Evolutionary conservation across 2,797 vertebrate genomes (phyloP).

Genomic region (Melanotaenia maccullochi): DNA sequence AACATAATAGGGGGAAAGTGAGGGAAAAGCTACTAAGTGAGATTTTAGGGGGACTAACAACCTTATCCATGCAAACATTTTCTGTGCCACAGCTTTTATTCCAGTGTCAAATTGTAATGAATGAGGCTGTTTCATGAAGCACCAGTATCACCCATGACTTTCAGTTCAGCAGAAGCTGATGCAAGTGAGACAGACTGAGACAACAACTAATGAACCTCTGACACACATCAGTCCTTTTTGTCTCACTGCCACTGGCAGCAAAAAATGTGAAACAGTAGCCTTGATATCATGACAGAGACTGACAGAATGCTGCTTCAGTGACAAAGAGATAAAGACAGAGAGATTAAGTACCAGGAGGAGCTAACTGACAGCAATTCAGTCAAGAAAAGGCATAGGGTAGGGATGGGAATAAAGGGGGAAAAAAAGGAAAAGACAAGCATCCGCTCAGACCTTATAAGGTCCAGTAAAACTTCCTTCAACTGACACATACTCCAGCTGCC

Average conservation of each 20-base stretch:
- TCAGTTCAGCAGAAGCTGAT: conserved; percentile 26
- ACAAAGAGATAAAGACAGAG: conserved; percentile 35
- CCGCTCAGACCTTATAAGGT: conserved; percentile 44
- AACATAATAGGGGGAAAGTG: neutral
- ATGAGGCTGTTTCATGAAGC: neutral
- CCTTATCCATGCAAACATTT: neutral
- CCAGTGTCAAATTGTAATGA: conserved; percentile 1
- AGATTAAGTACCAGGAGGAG: conserved; percentile 25
- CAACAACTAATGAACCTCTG: conserved; percentile 12
- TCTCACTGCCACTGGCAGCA: conserved; percentile 18
- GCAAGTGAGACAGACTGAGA: conserved; percentile 7
- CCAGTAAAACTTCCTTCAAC: conserved; percentile 48
- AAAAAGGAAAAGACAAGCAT: neutral
- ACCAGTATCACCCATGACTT: neutral
- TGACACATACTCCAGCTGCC: conserved; percentile 37
- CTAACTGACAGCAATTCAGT: conserved; percentile 38
- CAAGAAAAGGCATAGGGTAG: conserved; percentile 15
- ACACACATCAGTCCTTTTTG: conserved; percentile 24
- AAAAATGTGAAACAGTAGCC: conserved; percentile 42
- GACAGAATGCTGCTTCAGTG: conserved; percentile 22
- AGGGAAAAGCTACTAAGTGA: neutral
- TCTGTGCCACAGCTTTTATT: conserved; percentile 9
- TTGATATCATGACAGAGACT: conserved; percentile 39
- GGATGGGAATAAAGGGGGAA: neutral
- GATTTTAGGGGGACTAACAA: neutral